These are phyloP conservation scores for Pterostichus madidus DNA, from an alignment of 2,888 invertebrate species.

Conservation along the genomic window DNA sequence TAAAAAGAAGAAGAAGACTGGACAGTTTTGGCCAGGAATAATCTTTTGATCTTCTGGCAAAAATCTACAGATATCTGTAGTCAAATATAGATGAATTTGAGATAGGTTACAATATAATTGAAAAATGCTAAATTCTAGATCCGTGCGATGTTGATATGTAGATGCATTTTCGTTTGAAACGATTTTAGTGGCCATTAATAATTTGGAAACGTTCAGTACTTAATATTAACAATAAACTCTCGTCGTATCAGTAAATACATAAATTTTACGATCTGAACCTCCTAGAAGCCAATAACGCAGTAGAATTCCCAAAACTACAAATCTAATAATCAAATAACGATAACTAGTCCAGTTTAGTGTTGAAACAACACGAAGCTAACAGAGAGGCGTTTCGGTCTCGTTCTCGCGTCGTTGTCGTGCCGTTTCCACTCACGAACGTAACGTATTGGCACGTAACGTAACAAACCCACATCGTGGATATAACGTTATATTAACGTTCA, in stretches of 20 bases:
- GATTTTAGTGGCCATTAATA: background rate
- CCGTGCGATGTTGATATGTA: background rate
- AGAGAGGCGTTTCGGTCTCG: constrained; percentile 16
- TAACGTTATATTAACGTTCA: too few relatives aligned
- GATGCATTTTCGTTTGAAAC: background rate
- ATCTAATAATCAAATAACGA: constrained; percentile 49
- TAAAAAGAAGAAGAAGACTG: too few relatives aligned
- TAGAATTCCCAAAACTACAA: constrained; percentile 50
- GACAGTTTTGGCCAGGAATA: too few relatives aligned
- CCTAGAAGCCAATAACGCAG: constrained; percentile 7
- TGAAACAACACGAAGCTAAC: constrained; percentile 41
- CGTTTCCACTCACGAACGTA: constrained; percentile 5
- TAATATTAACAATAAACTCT: constrained; percentile 22
- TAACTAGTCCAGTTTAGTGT: constrained; percentile 40
- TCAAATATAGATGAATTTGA: too few relatives aligned
- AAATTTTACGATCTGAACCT: constrained; percentile 14
- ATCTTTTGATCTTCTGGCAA: too few relatives aligned
- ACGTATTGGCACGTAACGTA: background rate
- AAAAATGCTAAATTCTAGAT: too few relatives aligned
- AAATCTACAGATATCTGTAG: too few relatives aligned
- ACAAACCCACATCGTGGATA: too few relatives aligned
- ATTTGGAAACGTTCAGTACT: too few relatives aligned
- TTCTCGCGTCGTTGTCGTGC: constrained; percentile 14
- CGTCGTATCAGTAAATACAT: constrained; percentile 17
- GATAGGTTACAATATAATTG: too few relatives aligned